Evolutionary conservation across 1,140 invertebrate genomes (phyloP).

Genomic region (Chelonus insularis): DNA sequence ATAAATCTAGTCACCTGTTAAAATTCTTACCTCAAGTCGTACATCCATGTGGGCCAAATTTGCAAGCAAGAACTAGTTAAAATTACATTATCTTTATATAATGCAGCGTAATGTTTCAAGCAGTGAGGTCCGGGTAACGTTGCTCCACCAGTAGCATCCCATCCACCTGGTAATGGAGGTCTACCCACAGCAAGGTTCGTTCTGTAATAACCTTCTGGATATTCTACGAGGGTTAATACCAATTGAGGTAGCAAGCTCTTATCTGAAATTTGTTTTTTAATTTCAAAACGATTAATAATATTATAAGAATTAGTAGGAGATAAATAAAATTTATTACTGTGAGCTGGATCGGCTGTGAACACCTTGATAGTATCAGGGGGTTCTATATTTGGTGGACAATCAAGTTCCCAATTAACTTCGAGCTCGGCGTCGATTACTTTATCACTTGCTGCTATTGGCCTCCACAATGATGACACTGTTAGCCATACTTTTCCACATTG

Average conservation of each 20-base stretch:
- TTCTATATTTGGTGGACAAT: constrained; percentile 46
- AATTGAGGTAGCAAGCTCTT: constrained; percentile 37
- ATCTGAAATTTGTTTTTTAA: constrained; percentile 29
- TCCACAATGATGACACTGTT: constrained; percentile 55
- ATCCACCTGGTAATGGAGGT: constrained; percentile 56
- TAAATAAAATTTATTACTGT: constrained; percentile 46
- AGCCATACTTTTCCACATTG: constrained; percentile 52
- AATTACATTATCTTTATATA: constrained; percentile 57
- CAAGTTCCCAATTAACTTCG: constrained; percentile 62
- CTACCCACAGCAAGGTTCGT: constrained; percentile 60
- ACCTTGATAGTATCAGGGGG: constrained; percentile 45
- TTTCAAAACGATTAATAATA: background rate
- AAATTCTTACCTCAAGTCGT: constrained; percentile 64
- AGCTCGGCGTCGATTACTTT: constrained; percentile 56
- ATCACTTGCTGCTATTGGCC: constrained; percentile 43
- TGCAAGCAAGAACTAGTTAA: constrained; percentile 64
- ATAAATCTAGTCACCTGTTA: too few species aligned
- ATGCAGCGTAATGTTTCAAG: constrained; percentile 62
- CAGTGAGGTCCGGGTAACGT: constrained; percentile 51
- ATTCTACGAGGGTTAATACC: constrained; percentile 37
- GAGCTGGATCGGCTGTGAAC: constrained; percentile 44
- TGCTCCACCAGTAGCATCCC: constrained; percentile 53
- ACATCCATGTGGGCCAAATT: constrained; percentile 72
- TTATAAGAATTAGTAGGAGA: background rate
- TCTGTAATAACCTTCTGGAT: constrained; percentile 52